Evolutionary conservation across 2,888 invertebrate genomes (phyloP).

Genomic region (Polia nebulosa): DNA sequence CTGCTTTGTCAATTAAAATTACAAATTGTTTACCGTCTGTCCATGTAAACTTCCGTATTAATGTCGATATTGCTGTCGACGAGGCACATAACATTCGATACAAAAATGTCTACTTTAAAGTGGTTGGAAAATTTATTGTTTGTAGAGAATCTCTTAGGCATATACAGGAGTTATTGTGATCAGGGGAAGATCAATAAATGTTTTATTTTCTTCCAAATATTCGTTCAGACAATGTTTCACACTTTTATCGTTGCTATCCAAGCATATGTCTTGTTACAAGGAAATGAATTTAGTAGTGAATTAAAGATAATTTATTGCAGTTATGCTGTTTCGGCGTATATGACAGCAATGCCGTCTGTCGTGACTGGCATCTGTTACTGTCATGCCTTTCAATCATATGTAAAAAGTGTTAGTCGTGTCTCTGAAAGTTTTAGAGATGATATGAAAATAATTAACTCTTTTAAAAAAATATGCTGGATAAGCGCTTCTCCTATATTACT

Average conservation of each 20-base stretch:
- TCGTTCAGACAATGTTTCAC: neutral
- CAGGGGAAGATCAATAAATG: neutral
- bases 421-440: constrained; percentile 4
- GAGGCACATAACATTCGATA: neutral
- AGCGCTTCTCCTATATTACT: neutral
- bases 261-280: neutral
- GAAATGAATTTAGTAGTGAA: neutral
- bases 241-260: neutral
- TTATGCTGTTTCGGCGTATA: neutral
- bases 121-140: neutral
- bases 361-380: constrained; percentile 5
- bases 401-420: neutral
- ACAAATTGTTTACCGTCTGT: neutral
- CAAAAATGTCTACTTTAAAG: neutral
- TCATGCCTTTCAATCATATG: neutral
- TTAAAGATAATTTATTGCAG: neutral
- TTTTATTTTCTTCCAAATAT: constrained; percentile 1
- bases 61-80: neutral
- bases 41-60: neutral
- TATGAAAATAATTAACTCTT: neutral
- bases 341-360: neutral
- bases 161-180: neutral
- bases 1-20: neutral
- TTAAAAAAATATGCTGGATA: constrained; percentile 1
- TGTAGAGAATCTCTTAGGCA: neutral